Percentiles rank a stretch among this genome's conserved stretches.
Conservation (phyloP, 2,797 vertebrate genomes). For the Diplodus sargus region DNA sequence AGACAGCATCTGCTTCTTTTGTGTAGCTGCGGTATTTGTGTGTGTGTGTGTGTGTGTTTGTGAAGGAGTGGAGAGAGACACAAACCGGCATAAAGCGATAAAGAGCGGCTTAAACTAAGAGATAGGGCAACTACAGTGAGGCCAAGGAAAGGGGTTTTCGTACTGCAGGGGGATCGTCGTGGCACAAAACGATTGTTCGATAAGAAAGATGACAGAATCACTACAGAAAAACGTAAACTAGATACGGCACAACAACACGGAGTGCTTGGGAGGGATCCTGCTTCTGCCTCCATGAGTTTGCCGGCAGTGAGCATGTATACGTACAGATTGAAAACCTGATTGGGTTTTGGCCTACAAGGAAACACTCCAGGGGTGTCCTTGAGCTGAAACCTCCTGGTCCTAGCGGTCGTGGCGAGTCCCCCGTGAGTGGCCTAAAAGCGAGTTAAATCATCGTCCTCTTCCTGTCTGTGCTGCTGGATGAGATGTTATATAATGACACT, state of each 20-base stretch:
- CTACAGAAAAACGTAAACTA: constrained; percentile 29
- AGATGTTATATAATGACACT: constrained; percentile 12
- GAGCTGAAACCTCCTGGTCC: constrained; percentile 42
- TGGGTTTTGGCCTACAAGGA: constrained; percentile 11
- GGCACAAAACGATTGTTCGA: constrained; percentile 36
- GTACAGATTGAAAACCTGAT: constrained; percentile 58
- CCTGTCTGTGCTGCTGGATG: constrained; percentile 3
- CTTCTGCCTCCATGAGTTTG: constrained; percentile 58
- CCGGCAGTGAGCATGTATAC: constrained; percentile 34
- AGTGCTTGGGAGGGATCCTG: constrained; percentile 44
- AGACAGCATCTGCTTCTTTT: constrained; percentile 33
- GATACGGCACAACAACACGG: constrained; percentile 27
- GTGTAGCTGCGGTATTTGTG: constrained; percentile 2
- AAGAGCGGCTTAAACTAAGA: constrained; percentile 46
- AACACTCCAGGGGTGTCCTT: constrained; percentile 17
- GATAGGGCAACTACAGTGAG: constrained; percentile 40
- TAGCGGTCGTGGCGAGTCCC: constrained; percentile 13
- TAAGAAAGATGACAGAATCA: constrained; percentile 53
- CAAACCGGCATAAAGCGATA: constrained; percentile 26
- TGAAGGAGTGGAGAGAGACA: constrained; percentile 17
- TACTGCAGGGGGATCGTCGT: constrained; percentile 38
- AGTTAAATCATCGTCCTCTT: constrained; percentile 10
- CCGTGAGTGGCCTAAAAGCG: constrained; percentile 16
- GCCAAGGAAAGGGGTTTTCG: constrained; percentile 38
- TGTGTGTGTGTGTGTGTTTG: constrained; percentile 7